Evolutionary conservation across 2,797 vertebrate species (phyloP).

Genomic region (Microhierax caerulescens): DNA sequence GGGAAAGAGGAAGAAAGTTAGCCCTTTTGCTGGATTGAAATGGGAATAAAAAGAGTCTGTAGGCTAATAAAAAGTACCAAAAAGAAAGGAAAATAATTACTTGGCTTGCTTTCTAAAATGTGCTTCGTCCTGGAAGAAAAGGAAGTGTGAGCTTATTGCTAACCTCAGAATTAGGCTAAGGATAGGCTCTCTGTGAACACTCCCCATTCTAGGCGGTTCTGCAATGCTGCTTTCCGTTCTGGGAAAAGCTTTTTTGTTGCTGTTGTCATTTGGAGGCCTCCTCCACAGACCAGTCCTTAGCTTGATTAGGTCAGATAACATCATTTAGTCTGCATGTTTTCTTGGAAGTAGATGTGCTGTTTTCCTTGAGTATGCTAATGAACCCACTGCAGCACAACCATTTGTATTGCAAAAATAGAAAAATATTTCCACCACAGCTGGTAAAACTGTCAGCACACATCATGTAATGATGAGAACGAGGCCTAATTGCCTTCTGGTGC

Average conservation of each 20-base stretch:
- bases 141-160: not conserved
- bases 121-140: not conserved
- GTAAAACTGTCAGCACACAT: not conserved
- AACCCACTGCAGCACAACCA: not conserved
- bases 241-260: not conserved
- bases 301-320: not conserved
- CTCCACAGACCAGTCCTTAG: not conserved
- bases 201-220: not conserved
- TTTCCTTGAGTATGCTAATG: not conserved
- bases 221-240: not conserved
- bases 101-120: not conserved
- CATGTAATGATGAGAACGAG: not conserved
- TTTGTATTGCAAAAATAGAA: not conserved
- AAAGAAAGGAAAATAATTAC: not conserved
- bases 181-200: not conserved
- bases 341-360: not conserved
- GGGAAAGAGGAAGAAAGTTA: not conserved
- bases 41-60: not conserved
- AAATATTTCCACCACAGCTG: not conserved
- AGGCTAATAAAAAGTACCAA: not conserved
- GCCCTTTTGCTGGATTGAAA: not conserved
- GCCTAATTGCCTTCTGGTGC: not conserved
- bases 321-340: not conserved
- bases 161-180: not conserved
- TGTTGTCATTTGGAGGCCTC: not conserved